Evolutionary conservation across 2,888 invertebrate species (phyloP).

Genomic region (Phortica magna): DNA sequence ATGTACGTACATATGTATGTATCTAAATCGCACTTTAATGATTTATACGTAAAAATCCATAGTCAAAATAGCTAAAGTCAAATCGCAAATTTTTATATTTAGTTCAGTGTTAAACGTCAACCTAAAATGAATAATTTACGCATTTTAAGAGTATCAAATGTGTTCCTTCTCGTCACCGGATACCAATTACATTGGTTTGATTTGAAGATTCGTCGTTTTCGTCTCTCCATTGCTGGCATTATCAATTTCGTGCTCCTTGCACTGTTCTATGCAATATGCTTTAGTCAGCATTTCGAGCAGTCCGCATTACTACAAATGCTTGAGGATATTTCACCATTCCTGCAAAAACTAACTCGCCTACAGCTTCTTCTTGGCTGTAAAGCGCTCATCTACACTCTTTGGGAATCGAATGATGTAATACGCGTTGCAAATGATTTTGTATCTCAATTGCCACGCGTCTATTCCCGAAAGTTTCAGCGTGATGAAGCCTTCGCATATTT

Average conservation of each 20-base stretch:
- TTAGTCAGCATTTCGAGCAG: slow-evolving; percentile 66
- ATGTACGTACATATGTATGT: too few species aligned
- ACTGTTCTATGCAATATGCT: slow-evolving; percentile 57
- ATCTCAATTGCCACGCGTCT: slow-evolving; percentile 39
- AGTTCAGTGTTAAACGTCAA: slow-evolving; percentile 20
- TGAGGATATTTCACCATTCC: slow-evolving; percentile 64
- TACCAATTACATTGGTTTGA: slow-evolving; percentile 61
- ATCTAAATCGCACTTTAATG: slow-evolving; percentile 43
- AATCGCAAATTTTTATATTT: slow-evolving; percentile 32
- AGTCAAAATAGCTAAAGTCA: slow-evolving; percentile 6
- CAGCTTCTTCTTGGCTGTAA: slow-evolving; percentile 68
- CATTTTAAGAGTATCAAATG: slow-evolving; percentile 56
- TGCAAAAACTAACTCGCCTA: slow-evolving; percentile 58
- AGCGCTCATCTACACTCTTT: slow-evolving; percentile 58
- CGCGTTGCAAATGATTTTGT: slow-evolving; percentile 55
- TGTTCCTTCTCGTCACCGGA: slow-evolving; percentile 54
- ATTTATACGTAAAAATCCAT: slow-evolving; percentile 34
- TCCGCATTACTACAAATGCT: slow-evolving; percentile 61
- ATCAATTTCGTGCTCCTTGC: slow-evolving; percentile 51
- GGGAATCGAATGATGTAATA: slow-evolving; percentile 54
- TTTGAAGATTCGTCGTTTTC: slow-evolving; percentile 48
- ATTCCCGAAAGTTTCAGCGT: slow-evolving; percentile 11
- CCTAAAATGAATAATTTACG: slow-evolving; percentile 58
- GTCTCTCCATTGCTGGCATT: slow-evolving; percentile 50
- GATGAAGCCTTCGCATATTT: slow-evolving; percentile 54